Evolutionary conservation across 2,888 invertebrate genomes (phyloP), one percentile per base, ranked within the genome.

Genomic region (Petrolisthes manimaculis): DNA sequence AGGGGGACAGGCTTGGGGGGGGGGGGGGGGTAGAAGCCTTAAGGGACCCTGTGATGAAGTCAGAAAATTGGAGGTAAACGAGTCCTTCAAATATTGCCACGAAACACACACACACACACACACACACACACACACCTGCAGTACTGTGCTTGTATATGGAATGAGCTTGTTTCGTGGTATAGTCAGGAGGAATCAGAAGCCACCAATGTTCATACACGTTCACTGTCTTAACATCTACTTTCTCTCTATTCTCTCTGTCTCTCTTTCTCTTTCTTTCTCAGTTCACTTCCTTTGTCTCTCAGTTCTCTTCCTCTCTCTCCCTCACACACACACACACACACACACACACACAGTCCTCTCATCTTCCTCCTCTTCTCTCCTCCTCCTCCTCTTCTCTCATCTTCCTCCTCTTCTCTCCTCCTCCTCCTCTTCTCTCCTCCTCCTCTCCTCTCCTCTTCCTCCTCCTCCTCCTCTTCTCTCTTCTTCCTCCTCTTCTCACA

Each of bases 121-220:
- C 61, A 9, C 75, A 83, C 51, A 75, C 51, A 75, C n/a, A 84
- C 21, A 84, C 18, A 84, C 24, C 53, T 54, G 67, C 74, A 67
- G 21, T 53, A n/a, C 21, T 61, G 54, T 4, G 67, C 21, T 12
- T 21, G 67, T 37, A 82, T 21, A 82, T 24, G 54, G 4, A 14
- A 61, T 9, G 61, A 61, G 18, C 37, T 37, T 37, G 37, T 37
- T 37, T 37, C 37, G 37, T 37, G 37, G 37, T 2, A 37, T 37
- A 37, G 37, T 37, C 2, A 37, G 37, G 37, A 37, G 37, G 37
- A 37, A 37, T 37, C 37, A 37, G 37, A 37, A 37, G 37, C 37
- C 37, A 37, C 37, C 37, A 37, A 37, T 37, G 0, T 0, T 1
- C 37, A 37, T 37, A 37, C 37, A 37, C 37, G 37, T 37, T 37